A percentile compares a stretch with the other conserved stretches of the same genome.
phyloP scores from a whole-genome alignment of 2,797 vertebrate genomes.

The Distichodus sexfasciatus region DNA sequence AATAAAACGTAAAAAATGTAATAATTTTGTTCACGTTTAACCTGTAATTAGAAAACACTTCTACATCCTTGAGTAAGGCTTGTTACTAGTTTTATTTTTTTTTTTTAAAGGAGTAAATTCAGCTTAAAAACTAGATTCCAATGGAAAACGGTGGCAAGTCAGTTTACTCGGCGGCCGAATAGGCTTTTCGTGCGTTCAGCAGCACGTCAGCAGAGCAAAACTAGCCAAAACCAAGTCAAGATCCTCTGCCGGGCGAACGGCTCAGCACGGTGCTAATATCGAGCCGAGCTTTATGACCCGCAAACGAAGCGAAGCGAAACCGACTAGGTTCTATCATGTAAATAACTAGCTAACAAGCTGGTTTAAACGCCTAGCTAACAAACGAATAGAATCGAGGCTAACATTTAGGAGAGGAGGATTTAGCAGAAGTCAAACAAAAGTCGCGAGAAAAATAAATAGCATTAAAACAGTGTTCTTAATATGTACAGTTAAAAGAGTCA shows the following conservation, averaged over 20 bases:
- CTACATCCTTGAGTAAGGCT: neutral
- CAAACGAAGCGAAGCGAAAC: too few relatives aligned
- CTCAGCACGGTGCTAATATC: neutral
- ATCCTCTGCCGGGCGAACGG: too few relatives aligned
- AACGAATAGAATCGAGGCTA: too few relatives aligned
- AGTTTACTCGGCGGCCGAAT: neutral
- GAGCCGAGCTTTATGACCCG: neutral
- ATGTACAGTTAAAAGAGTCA: conserved; percentile 51
- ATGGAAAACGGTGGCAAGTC: neutral
- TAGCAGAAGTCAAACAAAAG: neutral
- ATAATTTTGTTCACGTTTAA: too few relatives aligned
- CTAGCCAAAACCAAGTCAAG: neutral
- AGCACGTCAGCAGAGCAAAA: neutral
- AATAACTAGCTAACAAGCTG: neutral
- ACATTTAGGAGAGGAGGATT: neutral
- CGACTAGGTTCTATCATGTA: neutral
- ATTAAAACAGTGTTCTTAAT: conserved; percentile 62
- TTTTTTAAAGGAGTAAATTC: neutral
- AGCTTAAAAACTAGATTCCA: neutral
- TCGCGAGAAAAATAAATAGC: conserved; percentile 73
- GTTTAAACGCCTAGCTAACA: neutral
- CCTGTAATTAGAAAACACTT: neutral
- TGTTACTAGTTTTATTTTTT: neutral
- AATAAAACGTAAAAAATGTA: too few relatives aligned
- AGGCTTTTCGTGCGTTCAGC: neutral